Evolutionary conservation across 2,888 invertebrate species (phyloP), one percentile per base, ranked within the genome.

Genomic region (Plemyria rubiginata): DNA sequence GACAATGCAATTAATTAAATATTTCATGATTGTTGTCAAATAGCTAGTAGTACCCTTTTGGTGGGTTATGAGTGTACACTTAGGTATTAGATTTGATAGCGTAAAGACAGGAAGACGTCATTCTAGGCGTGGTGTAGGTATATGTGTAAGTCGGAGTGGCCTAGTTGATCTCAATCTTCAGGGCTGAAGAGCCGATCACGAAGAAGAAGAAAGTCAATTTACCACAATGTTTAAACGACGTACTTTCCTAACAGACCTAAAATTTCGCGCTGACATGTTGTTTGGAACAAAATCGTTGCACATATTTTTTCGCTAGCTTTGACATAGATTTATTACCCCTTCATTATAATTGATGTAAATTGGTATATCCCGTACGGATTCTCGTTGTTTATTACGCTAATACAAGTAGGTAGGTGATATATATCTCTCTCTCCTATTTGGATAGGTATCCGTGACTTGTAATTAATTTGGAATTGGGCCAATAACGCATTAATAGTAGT

Each of bases 391-490:
- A 56, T 60, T 49, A 59, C 40, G 52, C 48, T 54, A 56, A 54
- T 57, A 16, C 46, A 63, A 63, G 59, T 55, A 55, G 46, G 52
- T 54, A n/a, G 41, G 54, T 54, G 22, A 49, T 49, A 59, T 67
- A 62, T 65, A 57, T 57, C 36, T 57, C 55, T 49, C 15, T 41
- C 46, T 66, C 59, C 55, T 54, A 64, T 65, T 62, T 41, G 55
- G 63, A 64, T 63, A 64, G 63, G 59, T 63, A 63, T 64, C 68
- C 66, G 65, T 62, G 53, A 69, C 62, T 59, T 61, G 58, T 66
- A 66, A 66, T 69, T 66, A 65, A 65, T 66, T 69, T 69, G 68
- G 65, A 62, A 65, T 65, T 59, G 60, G 53, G 62, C 66, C 68
- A 69, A 65, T 63, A 68, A 2, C n/a, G n/a, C 22, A 22, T 63